These are phyloP conservation scores for Argyra leucocephala DNA, from an alignment of 2,888 invertebrate species.

Conservation along the genomic window DNA sequence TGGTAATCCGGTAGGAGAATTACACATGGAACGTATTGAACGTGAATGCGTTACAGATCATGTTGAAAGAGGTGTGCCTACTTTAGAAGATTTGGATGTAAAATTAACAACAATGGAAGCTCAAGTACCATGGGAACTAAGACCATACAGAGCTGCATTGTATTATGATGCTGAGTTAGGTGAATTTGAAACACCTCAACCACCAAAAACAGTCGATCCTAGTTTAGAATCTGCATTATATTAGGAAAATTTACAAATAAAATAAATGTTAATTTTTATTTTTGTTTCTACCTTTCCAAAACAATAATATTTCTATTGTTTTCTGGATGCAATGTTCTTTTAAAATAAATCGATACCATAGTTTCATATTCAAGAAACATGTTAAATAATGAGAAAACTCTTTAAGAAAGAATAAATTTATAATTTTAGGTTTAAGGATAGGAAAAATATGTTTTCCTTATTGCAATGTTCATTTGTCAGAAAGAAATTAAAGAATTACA, in stretches of 20 bases:
- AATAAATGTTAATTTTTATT: background rate
- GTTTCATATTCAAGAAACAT: too few relatives aligned
- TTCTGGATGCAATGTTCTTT: too few relatives aligned
- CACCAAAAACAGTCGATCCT: conserved; percentile 43
- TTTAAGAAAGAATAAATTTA: too few relatives aligned
- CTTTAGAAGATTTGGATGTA: conserved; percentile 82
- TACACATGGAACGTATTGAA: conserved; percentile 75
- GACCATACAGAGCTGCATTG: conserved; percentile 55
- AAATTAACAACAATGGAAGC: conserved; percentile 65
- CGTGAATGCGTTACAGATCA: conserved; percentile 71
- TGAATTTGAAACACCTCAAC: conserved; percentile 59
- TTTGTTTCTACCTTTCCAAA: too few relatives aligned
- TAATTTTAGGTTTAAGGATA: too few relatives aligned
- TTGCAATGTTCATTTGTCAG: too few relatives aligned
- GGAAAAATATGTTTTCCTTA: too few relatives aligned
- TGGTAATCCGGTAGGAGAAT: conserved; percentile 55
- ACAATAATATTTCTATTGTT: too few relatives aligned
- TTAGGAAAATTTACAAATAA: conserved; percentile 8
- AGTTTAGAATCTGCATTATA: conserved; percentile 28
- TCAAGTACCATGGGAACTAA: conserved; percentile 71
- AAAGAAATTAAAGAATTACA: too few relatives aligned
- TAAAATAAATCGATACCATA: too few relatives aligned
- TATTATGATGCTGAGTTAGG: conserved; percentile 68
- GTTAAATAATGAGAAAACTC: too few relatives aligned
- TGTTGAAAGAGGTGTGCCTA: conserved; percentile 55